Conservation (phyloP, 2,797 vertebrate species). For the Vultur gryphus region DNA sequence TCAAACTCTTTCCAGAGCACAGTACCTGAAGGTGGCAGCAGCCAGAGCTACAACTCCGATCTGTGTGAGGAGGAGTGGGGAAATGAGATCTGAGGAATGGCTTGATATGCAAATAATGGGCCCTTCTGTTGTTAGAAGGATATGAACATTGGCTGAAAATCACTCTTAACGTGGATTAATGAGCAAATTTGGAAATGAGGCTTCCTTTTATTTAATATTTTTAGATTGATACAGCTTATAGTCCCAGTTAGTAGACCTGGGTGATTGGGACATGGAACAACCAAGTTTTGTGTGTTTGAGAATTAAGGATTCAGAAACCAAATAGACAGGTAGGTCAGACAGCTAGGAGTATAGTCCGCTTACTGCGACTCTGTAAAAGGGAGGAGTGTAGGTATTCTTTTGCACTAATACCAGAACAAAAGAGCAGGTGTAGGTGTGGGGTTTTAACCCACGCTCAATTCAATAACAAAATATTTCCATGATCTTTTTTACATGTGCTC, state of each 20-base stretch:
- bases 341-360: rapidly evolving
- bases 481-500: background rate
- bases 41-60: background rate
- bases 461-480: background rate
- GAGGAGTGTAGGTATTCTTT: background rate
- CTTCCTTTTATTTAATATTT: background rate
- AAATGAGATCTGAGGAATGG: background rate
- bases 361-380: background rate
- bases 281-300: background rate
- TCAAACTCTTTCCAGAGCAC: background rate
- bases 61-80: background rate
- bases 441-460: background rate
- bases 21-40: background rate
- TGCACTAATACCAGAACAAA: background rate
- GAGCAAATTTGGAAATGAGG: background rate
- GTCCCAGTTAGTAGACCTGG: background rate
- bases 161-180: background rate
- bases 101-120: background rate
- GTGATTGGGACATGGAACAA: background rate
- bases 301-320: background rate
- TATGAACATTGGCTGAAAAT: background rate
- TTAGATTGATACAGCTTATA: background rate
- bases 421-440: background rate
- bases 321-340: background rate
- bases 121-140: background rate